Conservation (phyloP, 2,888 invertebrate genomes). For the Myathropa florea region DNA sequence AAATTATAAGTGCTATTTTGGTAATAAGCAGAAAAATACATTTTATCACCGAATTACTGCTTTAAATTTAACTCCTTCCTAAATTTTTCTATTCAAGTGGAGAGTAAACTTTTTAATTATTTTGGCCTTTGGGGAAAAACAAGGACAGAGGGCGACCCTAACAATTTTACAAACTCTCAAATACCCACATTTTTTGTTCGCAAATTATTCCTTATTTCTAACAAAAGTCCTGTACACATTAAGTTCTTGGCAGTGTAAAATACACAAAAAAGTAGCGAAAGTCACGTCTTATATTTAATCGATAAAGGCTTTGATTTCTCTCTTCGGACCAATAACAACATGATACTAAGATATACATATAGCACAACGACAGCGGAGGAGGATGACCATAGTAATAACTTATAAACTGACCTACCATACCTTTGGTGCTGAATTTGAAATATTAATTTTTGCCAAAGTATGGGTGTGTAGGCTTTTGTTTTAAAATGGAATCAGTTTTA, state of each 20-base stretch:
- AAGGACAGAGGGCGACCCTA: not conserved
- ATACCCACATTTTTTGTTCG: not conserved
- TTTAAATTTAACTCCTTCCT: constrained; percentile 7
- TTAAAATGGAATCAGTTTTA: constrained; percentile 9
- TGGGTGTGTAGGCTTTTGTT: constrained; percentile 3
- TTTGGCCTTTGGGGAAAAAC: constrained; percentile 18
- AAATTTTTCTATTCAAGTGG: not conserved
- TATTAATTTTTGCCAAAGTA: not conserved
- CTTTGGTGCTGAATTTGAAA: not conserved
- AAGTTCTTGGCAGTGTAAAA: not conserved
- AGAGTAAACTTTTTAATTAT: constrained; percentile 32
- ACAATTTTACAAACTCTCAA: not conserved
- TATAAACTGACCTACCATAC: not conserved
- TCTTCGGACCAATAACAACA: constrained; percentile 15
- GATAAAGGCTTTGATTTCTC: constrained; percentile 33
- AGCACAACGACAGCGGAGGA: constrained; percentile 24
- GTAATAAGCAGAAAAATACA: not conserved
- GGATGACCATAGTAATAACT: constrained; percentile 11
- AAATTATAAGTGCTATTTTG: constrained; percentile 29
- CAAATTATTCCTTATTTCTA: not conserved
- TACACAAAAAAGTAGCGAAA: constrained; percentile 16
- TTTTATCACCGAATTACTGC: constrained; percentile 16
- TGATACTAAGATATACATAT: not conserved
- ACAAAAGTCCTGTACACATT: not conserved
- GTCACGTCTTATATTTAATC: constrained; percentile 41